A percentile compares a stretch with the other conserved stretches of the same genome.
Conservation (phyloP, 2,797 vertebrate species). For the Ceyx erithaca region DNA sequence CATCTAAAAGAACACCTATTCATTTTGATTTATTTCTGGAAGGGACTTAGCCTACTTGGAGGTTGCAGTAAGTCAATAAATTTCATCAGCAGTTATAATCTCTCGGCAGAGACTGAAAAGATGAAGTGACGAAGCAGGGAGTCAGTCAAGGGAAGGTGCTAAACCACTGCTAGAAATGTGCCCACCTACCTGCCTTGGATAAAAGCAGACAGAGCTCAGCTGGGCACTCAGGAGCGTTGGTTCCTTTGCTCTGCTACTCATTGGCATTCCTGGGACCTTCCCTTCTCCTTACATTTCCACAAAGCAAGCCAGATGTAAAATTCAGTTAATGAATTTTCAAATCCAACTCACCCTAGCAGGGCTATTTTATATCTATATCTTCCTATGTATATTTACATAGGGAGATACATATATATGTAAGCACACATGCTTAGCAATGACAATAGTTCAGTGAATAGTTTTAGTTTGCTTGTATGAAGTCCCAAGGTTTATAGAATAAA, state of each 20-base stretch:
- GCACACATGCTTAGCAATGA: background rate
- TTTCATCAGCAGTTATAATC: constrained; percentile 55
- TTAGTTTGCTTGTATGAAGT: background rate
- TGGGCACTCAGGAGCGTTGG: background rate
- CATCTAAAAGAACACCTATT: constrained; percentile 59
- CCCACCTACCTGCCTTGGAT: background rate
- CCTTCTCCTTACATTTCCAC: background rate
- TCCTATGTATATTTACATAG: background rate
- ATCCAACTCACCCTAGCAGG: background rate
- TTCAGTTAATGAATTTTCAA: background rate
- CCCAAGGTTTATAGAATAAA: background rate
- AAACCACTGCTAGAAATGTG: background rate
- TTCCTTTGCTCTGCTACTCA: background rate
- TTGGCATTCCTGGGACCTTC: background rate
- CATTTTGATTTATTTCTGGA: constrained; percentile 62
- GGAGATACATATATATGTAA: background rate
- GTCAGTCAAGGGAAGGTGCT: background rate
- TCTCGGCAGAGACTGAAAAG: constrained; percentile 24
- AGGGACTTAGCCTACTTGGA: constrained; percentile 43
- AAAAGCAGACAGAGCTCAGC: background rate
- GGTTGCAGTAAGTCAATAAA: constrained; percentile 66
- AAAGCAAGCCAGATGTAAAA: background rate
- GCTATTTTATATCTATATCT: background rate
- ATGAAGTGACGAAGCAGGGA: constrained; percentile 22
- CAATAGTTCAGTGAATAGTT: background rate